Evolutionary conservation across 2,113 vertebrate genomes (phyloP).

Genomic region (Prinia subflava): DNA sequence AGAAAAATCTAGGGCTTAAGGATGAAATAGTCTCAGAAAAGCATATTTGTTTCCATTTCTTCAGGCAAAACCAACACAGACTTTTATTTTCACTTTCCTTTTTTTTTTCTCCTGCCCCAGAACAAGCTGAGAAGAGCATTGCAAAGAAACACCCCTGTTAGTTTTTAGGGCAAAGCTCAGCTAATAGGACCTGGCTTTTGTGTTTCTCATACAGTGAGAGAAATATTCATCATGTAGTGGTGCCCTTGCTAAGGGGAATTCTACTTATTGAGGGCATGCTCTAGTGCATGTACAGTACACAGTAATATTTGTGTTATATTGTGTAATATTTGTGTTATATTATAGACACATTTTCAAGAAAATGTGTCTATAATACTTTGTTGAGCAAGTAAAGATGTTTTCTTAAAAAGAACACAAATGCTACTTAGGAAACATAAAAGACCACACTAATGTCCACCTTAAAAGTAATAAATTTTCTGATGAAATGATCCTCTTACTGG

Average conservation of each 20-base stretch:
- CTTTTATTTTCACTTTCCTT: not conserved
- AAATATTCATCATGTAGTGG: not conserved
- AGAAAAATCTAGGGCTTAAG: not conserved
- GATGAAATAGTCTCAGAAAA: not conserved
- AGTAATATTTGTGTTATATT: not conserved
- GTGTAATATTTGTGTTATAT: no score
- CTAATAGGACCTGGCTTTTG: not conserved
- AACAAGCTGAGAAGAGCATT: not conserved
- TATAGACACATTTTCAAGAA: not conserved
- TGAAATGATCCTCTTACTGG: not conserved
- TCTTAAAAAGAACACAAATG: not conserved
- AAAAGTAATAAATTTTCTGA: not conserved
- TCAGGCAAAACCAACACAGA: not conserved
- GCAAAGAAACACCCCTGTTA: not conserved
- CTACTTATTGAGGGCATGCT: not conserved
- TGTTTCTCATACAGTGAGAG: not conserved
- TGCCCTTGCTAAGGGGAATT: not conserved
- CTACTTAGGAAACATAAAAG: not conserved
- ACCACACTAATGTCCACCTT: not conserved
- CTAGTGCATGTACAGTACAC: not conserved
- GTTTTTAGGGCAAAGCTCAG: not conserved
- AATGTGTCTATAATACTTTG: not conserved
- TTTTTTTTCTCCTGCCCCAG: not conserved
- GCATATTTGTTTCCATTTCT: not conserved
- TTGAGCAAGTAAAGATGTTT: not conserved